These are phyloP conservation scores for Nemopilema nomurai DNA, from an alignment of 30 jellyfish, hydroid and myxozoan genomes.

Conservation along the genomic window DNA sequence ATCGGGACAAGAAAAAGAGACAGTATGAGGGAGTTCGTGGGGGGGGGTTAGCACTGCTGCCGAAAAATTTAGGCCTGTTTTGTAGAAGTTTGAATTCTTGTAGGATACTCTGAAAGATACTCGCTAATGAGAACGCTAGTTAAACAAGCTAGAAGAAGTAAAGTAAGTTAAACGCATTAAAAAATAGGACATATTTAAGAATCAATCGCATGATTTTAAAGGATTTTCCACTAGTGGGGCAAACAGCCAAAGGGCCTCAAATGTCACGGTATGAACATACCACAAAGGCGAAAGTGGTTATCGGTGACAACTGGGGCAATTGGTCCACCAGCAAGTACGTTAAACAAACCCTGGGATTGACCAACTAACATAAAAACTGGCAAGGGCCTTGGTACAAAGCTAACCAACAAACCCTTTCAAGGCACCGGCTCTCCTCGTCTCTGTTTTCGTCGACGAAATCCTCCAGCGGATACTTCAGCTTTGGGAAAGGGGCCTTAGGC, in stretches of 20 bases:
- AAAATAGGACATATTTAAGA: background rate
- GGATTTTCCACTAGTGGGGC: no score
- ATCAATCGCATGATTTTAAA: no score
- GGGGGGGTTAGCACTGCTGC: background rate
- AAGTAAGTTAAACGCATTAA: background rate
- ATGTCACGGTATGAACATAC: no score
- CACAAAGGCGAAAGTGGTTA: no score
- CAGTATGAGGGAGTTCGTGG: background rate
- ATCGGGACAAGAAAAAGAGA: background rate
- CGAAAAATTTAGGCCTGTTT: no score
- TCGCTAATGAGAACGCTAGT: background rate
- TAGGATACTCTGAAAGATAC: background rate
- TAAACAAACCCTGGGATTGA: no score
- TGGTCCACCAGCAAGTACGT: no score
- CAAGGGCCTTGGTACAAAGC: no score
- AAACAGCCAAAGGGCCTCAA: no score
- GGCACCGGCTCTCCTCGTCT: conserved; percentile 77
- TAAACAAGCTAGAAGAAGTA: background rate
- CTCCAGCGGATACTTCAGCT: conserved; percentile 66
- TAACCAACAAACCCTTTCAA: conserved; percentile 62
- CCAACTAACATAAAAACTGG: no score
- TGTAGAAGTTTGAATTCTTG: background rate
- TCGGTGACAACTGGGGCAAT: no score
- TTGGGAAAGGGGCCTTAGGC: conserved; percentile 83
- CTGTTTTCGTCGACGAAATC: conserved; percentile 44